These are phyloP conservation scores for Neogale vison DNA, from an alignment of 2,113 vertebrate genomes.

Conservation along the genomic window DNA sequence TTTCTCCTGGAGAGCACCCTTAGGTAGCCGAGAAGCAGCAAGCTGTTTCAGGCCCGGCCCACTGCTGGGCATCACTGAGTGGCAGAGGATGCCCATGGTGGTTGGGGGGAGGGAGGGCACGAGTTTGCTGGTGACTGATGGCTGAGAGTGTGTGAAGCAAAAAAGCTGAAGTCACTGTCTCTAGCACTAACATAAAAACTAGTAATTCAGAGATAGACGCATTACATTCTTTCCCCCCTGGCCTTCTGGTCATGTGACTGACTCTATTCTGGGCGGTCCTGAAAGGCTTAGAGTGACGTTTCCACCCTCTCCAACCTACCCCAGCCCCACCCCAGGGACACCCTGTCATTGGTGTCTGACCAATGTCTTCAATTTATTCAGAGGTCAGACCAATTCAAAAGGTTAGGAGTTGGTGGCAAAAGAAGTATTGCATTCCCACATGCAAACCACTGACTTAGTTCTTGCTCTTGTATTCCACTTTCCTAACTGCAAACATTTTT, in stretches of 20 bases:
- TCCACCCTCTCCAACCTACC: not conserved
- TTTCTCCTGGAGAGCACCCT: not conserved
- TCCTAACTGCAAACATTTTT: not conserved
- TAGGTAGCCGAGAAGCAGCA: not conserved
- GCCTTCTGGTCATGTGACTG: not conserved
- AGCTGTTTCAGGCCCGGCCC: not conserved
- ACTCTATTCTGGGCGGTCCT: not conserved
- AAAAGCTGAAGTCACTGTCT: not conserved
- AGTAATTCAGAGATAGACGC: not conserved
- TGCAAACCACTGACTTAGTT: not conserved
- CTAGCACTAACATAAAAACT: not conserved
- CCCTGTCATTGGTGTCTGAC: not conserved
- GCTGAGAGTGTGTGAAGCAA: not conserved
- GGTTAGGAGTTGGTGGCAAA: not conserved
- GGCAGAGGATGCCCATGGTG: fast-evolving
- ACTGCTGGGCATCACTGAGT: fast-evolving
- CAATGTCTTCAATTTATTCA: not conserved
- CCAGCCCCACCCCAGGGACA: not conserved
- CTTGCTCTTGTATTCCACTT: not conserved
- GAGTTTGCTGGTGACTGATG: not conserved
- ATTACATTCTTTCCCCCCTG: not conserved
- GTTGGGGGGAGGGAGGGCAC: not conserved
- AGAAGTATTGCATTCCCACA: not conserved
- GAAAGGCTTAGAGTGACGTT: not conserved
- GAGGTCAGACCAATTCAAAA: not conserved